Evolutionary conservation across 2,113 vertebrate genomes (phyloP), one percentile per base, ranked within the genome.

Genomic region (Archocentrus centrarchus): DNA sequence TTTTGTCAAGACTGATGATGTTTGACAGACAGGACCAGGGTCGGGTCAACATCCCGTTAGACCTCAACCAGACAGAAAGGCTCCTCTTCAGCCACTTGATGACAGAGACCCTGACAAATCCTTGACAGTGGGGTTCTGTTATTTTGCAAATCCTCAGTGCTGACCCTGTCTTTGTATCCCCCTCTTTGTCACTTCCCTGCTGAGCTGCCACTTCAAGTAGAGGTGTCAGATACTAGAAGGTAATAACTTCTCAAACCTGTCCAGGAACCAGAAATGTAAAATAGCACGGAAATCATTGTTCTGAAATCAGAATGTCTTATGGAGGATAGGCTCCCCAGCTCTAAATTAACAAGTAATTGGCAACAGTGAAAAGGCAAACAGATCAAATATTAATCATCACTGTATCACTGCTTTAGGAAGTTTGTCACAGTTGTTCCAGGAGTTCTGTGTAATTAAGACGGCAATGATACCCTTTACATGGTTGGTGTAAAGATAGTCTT

Each of bases 1-100:
- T 53, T 70, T 75, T 88, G 2, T 86, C 77, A 84, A 77, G 78
- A 68, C 76, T 59, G 70, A 91, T 92, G 86, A 84, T 79, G 85
- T 89, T 70, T 89, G 88, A 93, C 86, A 86, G 86, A 77, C 79
- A 89, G 79, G 63, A 70, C 73, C 59, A 64, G 30, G 92, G 64
- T 55, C 20, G n/a, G 89, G 91, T 90, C 91, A 90, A 66, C 81
- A 70, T 91, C 91, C 82, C 78, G 86, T 90, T 85, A 90, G 87
- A 91, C 83, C 76, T 86, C 62, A 59, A 81, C 9, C 64, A 68
- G 81, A 89, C 85, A 83, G 81, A 77, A 53, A 77, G 59, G 30
- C 59, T 61, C 27, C 58, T 86, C 80, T 50, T 70, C n/a, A 77
- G 80, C 64, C 66, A 22, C 30, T n/a, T 7, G 61, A 81, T 83